These are phyloP conservation scores for Aldrovandia affinis DNA, from an alignment of 2,797 vertebrate genomes.

Conservation along the genomic window DNA sequence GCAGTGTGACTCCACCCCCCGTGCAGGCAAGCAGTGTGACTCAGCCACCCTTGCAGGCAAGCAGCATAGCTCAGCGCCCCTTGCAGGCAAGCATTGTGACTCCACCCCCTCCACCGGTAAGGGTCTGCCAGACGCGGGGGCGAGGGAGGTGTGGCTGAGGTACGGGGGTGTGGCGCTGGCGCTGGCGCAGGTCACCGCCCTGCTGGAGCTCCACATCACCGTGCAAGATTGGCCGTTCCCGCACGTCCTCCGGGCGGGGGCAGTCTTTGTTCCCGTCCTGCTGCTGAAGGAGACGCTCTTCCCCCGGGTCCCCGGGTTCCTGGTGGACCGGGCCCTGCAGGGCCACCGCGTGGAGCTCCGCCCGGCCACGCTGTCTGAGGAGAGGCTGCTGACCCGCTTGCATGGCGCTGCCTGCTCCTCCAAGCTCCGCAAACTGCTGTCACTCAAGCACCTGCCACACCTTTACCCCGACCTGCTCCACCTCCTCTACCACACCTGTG, in stretches of 20 bases:
- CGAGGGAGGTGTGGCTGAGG: constrained; percentile 79
- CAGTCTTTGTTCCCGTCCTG: constrained; percentile 91
- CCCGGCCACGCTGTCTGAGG: constrained; percentile 92
- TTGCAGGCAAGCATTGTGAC: too few species aligned
- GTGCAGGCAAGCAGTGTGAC: too few species aligned
- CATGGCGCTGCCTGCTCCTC: constrained; percentile 85
- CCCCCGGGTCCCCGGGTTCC: constrained; percentile 75
- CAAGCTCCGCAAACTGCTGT: constrained; percentile 88
- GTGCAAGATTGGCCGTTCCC: constrained; percentile 85
- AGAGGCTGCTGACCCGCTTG: constrained; percentile 84
- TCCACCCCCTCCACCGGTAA: constrained; percentile 54
- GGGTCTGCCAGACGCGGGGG: constrained; percentile 62
- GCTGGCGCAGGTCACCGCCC: constrained; percentile 72
- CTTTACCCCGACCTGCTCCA: constrained; percentile 88
- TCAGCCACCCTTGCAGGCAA: too few species aligned
- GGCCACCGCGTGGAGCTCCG: constrained; percentile 90
- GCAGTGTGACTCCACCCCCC: constrained; percentile 34
- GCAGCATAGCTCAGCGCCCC: too few species aligned
- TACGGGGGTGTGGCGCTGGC: constrained; percentile 70
- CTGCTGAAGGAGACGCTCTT: constrained; percentile 93
- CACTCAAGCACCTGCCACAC: constrained; percentile 86
- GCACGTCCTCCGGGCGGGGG: constrained; percentile 85
- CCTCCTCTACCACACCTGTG: constrained; percentile 81
- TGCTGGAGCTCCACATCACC: constrained; percentile 76
- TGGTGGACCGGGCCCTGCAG: constrained; percentile 89